phyloP scores from a whole-genome alignment of 1,140 invertebrate species.

The Phortica variegata region DNA sequence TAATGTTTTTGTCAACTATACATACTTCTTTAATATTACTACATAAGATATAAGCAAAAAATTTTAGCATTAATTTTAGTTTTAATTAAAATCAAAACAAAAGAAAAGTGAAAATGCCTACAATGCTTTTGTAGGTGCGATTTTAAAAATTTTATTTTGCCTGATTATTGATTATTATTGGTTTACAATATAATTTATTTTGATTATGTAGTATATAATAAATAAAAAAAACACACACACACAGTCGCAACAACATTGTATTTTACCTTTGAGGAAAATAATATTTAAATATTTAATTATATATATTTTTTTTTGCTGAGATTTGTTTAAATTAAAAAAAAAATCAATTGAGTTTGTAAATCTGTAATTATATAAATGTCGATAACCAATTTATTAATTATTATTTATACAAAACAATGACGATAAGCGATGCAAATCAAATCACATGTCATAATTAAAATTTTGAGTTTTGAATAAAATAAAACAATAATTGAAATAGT shows the following conservation, averaged over 20 bases:
- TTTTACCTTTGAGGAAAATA: slow-evolving; percentile 38
- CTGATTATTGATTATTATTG: slow-evolving; percentile 28
- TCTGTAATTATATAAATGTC: too few relatives aligned
- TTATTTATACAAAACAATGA: too few relatives aligned
- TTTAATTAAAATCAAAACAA: slow-evolving; percentile 19
- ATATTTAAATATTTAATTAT: slow-evolving; percentile 22
- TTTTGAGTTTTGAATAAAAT: too few relatives aligned
- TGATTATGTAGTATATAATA: slow-evolving; percentile 11
- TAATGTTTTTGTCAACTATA: too few relatives aligned
- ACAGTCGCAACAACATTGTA: too few relatives aligned
- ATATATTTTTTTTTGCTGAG: slow-evolving; percentile 8
- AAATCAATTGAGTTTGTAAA: too few relatives aligned
- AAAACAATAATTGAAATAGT: too few relatives aligned
- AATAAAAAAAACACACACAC: slow-evolving; percentile 18
- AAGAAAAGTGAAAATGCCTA: slow-evolving; percentile 11
- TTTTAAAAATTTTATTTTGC: slow-evolving; percentile 34
- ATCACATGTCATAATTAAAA: too few relatives aligned
- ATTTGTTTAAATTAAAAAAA: slow-evolving; percentile 7
- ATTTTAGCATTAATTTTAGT: slow-evolving; percentile 14
- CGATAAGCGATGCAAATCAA: too few relatives aligned
- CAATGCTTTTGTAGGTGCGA: slow-evolving; percentile 37
- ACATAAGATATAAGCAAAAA: slow-evolving; percentile 30
- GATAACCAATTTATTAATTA: too few relatives aligned
- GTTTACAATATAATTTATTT: slow-evolving; percentile 32
- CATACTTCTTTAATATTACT: too few relatives aligned